Evolutionary conservation across 2,888 invertebrate genomes (phyloP).

Genomic region (Drosophila niveifrons): DNA sequence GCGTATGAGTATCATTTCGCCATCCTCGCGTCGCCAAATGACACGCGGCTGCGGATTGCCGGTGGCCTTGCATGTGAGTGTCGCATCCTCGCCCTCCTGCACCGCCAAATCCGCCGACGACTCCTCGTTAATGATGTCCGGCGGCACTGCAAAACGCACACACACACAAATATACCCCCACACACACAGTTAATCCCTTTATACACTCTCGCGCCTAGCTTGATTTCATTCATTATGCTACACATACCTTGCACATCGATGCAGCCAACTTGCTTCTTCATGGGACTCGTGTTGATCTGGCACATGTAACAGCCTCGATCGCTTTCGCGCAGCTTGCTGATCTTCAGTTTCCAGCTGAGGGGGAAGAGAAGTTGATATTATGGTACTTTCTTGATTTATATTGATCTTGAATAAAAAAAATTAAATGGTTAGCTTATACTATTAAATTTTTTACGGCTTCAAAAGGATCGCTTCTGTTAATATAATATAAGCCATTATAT

Average conservation of each 20-base stretch:
- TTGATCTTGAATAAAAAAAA: no score
- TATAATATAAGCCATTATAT: no score
- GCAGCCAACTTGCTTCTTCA: constrained; percentile 95
- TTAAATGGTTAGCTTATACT: no score
- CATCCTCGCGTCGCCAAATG: constrained; percentile 93
- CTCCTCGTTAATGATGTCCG: constrained; percentile 91
- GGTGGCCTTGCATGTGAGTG: constrained; percentile 91
- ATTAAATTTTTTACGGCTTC: no score
- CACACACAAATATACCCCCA: not conserved
- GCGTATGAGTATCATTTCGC: constrained; percentile 88
- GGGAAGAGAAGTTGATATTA: not conserved
- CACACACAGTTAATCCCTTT: not conserved
- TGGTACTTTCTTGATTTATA: no score
- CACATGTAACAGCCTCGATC: constrained; percentile 97
- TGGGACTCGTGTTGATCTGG: constrained; percentile 94
- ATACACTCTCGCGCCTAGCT: not conserved
- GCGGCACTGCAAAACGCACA: constrained; percentile 88
- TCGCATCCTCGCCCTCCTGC: constrained; percentile 92
- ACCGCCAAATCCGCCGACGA: constrained; percentile 92
- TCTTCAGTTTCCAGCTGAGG: constrained; percentile 90
- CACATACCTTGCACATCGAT: constrained; percentile 93
- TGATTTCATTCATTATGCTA: not conserved
- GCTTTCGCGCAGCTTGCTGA: constrained; percentile 92
- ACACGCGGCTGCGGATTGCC: constrained; percentile 92
- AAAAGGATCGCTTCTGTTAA: no score